Percentiles rank a stretch among this genome's conserved stretches.
These are phyloP conservation scores for Drosophila vallismaia DNA, from an alignment of 2,888 invertebrate species.

Conservation along the genomic window DNA sequence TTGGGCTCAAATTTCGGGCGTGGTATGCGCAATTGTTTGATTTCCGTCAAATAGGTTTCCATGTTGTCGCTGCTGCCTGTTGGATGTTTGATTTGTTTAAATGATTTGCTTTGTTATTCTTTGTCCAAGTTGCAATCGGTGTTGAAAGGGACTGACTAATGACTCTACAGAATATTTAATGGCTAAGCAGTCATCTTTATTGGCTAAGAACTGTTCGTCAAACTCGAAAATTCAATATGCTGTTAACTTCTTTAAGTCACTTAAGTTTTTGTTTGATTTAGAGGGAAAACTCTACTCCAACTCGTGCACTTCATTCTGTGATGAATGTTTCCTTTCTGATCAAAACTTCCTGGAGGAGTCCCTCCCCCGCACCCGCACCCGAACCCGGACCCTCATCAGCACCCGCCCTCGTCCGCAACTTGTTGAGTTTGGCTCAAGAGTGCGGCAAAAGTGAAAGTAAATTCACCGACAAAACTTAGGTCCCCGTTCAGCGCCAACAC, in stretches of 20 bases:
- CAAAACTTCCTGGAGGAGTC: constrained; percentile 25
- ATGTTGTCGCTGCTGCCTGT: constrained; percentile 83
- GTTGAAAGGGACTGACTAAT: constrained; percentile 25
- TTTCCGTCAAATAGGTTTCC: constrained; percentile 94
- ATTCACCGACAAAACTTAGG: constrained; percentile 38
- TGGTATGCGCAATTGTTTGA: constrained; percentile 92
- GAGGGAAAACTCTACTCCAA: neutral
- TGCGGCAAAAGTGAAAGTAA: constrained; percentile 55
- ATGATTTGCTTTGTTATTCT: constrained; percentile 69
- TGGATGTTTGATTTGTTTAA: constrained; percentile 64
- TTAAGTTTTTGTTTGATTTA: constrained; percentile 9
- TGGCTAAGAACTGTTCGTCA: neutral
- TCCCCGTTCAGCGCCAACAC: neutral
- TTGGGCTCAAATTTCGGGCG: constrained; percentile 89
- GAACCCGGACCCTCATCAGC: too few species aligned
- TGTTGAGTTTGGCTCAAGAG: constrained; percentile 7
- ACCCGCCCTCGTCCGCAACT: constrained; percentile 8
- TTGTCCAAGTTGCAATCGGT: constrained; percentile 58
- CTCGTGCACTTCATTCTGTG: neutral
- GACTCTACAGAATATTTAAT: constrained; percentile 3
- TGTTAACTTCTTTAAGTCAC: neutral
- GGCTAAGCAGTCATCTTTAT: neutral
- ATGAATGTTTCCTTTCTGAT: constrained; percentile 18
- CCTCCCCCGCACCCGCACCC: too few species aligned
- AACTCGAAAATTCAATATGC: neutral